Evolutionary conservation across 2,888 invertebrate genomes (phyloP), one percentile per base, ranked within the genome.

Genomic region (Morinoia aosen): DNA sequence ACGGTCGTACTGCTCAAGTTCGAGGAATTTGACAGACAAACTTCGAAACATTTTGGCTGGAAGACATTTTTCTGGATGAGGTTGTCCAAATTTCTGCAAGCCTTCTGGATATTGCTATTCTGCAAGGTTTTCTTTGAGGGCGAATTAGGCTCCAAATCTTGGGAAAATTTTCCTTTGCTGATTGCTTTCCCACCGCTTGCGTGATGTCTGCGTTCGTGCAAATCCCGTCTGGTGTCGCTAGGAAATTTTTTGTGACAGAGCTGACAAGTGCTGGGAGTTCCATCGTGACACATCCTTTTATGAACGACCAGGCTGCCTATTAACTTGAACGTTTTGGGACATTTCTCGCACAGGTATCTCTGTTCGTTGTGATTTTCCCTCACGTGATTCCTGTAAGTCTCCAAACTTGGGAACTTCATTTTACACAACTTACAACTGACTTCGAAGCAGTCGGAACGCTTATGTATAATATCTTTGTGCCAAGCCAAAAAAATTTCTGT

Each of bases 241-340:
- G 96, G 95, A 76, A 96, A 96, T 33, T 96, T 96, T 91, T 96
- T 96, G 90, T 96, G 96, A 91, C 96, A 96, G 14, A 96, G 58
- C 57, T 95, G 95, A 91, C 96, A 96, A 39, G 95, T 95, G 48
- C 96, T 96, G n/a, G 96, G 96, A 5, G 96, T 96, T 64, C 96
- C 95, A 95, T 96, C 96, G 91, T 96, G 96, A 94, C 95, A 96
- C 96, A 96, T 96, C 40, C 96, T 96, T 7, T 95, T 96, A 95
- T 96, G 96, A 19, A 96, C 96, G 88, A 96, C 94, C 88, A 96
- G 94, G 64, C 96, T 96, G 8, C 96, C 96, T 91, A 95, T 96
- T 88, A 96, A 93, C 90, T 96, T 96, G 95, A 96, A 96, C 19
- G 96, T 96, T 88, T 96, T 96, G 48, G 96, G 96, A 95, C 96